Base-by-base conservation (phyloP, 2,888 invertebrate genomes). In the Arctia plantaginis region DNA sequence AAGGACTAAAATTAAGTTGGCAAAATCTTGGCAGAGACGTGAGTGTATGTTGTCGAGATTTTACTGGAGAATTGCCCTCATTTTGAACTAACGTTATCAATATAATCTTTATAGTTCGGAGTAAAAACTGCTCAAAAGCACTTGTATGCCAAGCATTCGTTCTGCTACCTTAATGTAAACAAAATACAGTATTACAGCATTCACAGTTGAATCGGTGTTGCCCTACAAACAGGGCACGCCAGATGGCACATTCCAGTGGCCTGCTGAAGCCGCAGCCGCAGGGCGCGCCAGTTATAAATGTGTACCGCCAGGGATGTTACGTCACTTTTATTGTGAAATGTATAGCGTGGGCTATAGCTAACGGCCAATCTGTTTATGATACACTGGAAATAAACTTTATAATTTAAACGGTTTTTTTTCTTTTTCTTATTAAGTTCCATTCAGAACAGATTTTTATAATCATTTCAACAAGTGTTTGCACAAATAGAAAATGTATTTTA, bases 271-370 rank as follows among this genome's bases (percentile, higher is more conserved):
- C 51, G 62, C 71, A 72, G 77, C 80, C 77, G 80, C 81, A 88
- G 87, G 86, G 86, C 86, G 75, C 62, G 68, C 71, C 68, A 82
- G 86, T 80, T 88, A 88, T 87, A 88, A 87, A 86, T 88, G 87
- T 80, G 73, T 80, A 75, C 82, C 77, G 51, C 41, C 76, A 88
- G 83, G 85, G 83, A 77, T 80, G 81, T 88, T 83, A 88, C 85
- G 86, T 88, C 87, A 87, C 59, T 18, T 33, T 66, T 76, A 79
- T 84, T 84, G 77, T 83, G 84, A 72, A 69, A 72, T 33, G 15
- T 65, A 67, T 65, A 55, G 62, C 75, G 75, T 65, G 62, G 75
- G 47, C 12, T 66, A 66, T 30, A 39, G 15, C 69, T 70, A 69
- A 74, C 70, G 59, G 44, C 20, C 51, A 55, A 65, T 65, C 66